Evolutionary conservation across 1,140 invertebrate species (phyloP).

Genomic region (Drosophila baimaii): DNA sequence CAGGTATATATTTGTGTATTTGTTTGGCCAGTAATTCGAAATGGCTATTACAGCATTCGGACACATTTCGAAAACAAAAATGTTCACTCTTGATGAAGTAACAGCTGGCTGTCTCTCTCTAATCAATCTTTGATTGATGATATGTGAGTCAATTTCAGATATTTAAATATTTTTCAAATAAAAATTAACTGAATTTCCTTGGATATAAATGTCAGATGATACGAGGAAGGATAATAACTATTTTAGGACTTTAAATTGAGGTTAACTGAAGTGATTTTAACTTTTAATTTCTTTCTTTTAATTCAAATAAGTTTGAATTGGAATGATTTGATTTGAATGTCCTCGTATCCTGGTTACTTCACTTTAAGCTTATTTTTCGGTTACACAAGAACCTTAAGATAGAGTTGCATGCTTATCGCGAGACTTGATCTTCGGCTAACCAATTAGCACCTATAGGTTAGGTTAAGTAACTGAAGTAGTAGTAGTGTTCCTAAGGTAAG

Average conservation of each 20-base stretch:
- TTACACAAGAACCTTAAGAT: slow-evolving; percentile 42
- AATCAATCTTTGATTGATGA: slow-evolving; percentile 28
- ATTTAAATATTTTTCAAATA: background rate
- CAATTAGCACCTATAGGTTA: slow-evolving; percentile 34
- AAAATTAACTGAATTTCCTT: background rate
- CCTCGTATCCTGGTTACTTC: slow-evolving; percentile 20
- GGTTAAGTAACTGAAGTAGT: slow-evolving; percentile 40
- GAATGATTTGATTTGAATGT: background rate
- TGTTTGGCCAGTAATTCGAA: slow-evolving; percentile 73
- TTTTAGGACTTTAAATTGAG: background rate
- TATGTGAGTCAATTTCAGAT: background rate
- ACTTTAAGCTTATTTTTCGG: slow-evolving; percentile 7
- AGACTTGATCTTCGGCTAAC: slow-evolving; percentile 3
- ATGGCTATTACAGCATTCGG: slow-evolving; percentile 61
- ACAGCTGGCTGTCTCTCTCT: slow-evolving; percentile 56
- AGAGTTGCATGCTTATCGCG: slow-evolving; percentile 3
- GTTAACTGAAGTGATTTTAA: background rate
- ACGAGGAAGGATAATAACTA: background rate
- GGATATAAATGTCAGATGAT: background rate
- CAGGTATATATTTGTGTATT: slow-evolving; percentile 67
- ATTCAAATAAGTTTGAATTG: background rate
- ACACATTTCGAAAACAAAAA: slow-evolving; percentile 15
- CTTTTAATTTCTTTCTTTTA: background rate
- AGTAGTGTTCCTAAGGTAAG: slow-evolving; percentile 26
- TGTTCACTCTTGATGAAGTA: slow-evolving; percentile 52